Conservation (phyloP, 1,140 invertebrate genomes). For the Planococcus citri region DNA sequence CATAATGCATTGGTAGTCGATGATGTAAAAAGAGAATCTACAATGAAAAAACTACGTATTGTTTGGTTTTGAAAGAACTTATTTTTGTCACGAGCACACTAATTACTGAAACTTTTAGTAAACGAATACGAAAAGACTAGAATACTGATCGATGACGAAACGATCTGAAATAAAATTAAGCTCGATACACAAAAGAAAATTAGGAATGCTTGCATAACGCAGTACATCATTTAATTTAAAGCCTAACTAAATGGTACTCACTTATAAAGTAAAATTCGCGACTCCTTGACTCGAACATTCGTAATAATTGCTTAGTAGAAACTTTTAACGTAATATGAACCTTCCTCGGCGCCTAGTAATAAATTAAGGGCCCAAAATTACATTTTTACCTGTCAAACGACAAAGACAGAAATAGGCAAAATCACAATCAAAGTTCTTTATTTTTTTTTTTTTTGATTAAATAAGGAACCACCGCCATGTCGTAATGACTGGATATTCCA, state of each 20-base stretch:
- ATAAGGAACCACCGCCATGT: no score
- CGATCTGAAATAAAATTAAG: not conserved
- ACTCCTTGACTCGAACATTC: not conserved
- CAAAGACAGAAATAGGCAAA: constrained; percentile 11
- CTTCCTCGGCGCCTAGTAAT: constrained; percentile 13
- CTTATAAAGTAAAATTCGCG: not conserved
- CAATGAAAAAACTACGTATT: not conserved
- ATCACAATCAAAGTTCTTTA: not conserved
- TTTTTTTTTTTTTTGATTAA: not conserved
- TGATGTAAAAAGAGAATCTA: not conserved
- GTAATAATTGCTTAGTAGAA: not conserved
- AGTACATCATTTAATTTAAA: not conserved
- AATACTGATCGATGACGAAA: constrained; percentile 11
- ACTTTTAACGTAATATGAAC: constrained; percentile 4
- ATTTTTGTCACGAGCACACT: not conserved
- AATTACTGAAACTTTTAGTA: not conserved
- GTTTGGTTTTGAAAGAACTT: not conserved
- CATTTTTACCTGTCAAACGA: constrained; percentile 10
- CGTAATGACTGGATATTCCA: no score
- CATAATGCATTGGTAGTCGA: not conserved
- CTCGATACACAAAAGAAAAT: constrained; percentile 11
- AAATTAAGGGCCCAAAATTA: constrained; percentile 14
- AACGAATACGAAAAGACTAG: not conserved
- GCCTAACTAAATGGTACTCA: not conserved
- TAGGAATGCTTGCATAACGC: constrained; percentile 12